Conservation (phyloP, 2,797 vertebrate genomes). For the Chelon labrosus region DNA sequence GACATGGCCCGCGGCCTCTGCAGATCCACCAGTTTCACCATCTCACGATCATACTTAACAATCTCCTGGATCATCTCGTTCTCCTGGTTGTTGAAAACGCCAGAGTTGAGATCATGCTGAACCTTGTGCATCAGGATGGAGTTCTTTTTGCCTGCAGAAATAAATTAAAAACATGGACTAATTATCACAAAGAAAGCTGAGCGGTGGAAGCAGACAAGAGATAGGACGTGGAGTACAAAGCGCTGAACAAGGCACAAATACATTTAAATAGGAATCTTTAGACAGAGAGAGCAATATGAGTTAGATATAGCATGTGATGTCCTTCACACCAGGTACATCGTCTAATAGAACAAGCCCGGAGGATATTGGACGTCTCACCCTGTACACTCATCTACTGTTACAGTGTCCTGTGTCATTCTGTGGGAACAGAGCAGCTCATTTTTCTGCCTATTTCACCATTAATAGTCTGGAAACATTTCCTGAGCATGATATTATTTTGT, state of each 20-base stretch:
- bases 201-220: not conserved
- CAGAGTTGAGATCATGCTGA: constrained; percentile 96
- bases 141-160: constrained; percentile 94
- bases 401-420: constrained; percentile 62
- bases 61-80: constrained; percentile 99
- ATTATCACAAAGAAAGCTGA: constrained; percentile 17
- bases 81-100: constrained; percentile 96
- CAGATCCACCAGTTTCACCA: constrained; percentile 95
- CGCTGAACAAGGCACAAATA: constrained; percentile 34
- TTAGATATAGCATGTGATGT: constrained; percentile 55
- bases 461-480: constrained; percentile 30
- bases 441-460: constrained; percentile 53
- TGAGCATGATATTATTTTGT: not conserved
- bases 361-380: constrained; percentile 64
- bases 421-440: constrained; percentile 57
- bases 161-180: constrained; percentile 7
- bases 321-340: constrained; percentile 69
- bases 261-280: constrained; percentile 30
- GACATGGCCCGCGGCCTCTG: constrained; percentile 89
- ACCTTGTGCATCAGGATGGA: constrained; percentile 97
- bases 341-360: constrained; percentile 58
- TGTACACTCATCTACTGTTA: constrained; percentile 70
- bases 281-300: constrained; percentile 42
- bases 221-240: constrained; percentile 24
- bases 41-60: constrained; percentile 98